Conservation (phyloP, 2,888 invertebrate species). For the Holacanthella duospinosa region DNA sequence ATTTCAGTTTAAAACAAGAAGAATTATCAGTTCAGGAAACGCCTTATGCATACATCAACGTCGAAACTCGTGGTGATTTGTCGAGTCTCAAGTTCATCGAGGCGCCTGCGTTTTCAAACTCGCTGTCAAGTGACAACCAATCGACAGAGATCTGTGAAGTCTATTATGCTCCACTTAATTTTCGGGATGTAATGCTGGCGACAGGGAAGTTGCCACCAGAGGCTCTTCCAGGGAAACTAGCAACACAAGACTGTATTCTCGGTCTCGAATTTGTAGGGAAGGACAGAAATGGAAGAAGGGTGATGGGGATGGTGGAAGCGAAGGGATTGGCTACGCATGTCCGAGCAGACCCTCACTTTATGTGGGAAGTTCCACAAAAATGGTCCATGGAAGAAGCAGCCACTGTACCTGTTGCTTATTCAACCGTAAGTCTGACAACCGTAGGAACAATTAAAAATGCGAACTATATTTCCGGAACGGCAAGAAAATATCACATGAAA, state of each 20-base stretch:
- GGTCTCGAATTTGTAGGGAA: conserved; percentile 52
- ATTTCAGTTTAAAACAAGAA: conserved; percentile 54
- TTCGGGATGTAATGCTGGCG: conserved; percentile 89
- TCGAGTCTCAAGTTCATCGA: conserved; percentile 76
- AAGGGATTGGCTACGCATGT: conserved; percentile 49
- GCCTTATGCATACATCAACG: conserved; percentile 65
- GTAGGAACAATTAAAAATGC: too few relatives aligned
- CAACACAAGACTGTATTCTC: conserved; percentile 47
- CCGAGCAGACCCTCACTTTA: conserved; percentile 44
- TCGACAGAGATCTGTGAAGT: conserved; percentile 47
- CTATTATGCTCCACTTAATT: conserved; percentile 73
- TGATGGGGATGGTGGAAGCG: conserved; percentile 44
- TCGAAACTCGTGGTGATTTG: conserved; percentile 69
- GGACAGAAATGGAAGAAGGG: conserved; percentile 40
- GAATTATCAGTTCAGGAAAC: conserved; percentile 37
- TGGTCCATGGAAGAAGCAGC: conserved; percentile 57
- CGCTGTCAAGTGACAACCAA: neutral
- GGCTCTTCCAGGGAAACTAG: conserved; percentile 52
- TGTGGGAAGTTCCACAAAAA: conserved; percentile 49
- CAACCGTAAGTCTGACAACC: conserved; percentile 43
- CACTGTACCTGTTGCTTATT: conserved; percentile 55
- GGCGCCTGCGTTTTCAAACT: conserved; percentile 39
- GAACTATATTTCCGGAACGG: too few relatives aligned
- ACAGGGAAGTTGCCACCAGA: conserved; percentile 80
- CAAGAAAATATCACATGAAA: too few relatives aligned